A percentile compares a stretch with the other conserved stretches of the same genome.
phyloP scores from a whole-genome alignment of 2,797 vertebrate species.

The Telmatherina bonti region DNA sequence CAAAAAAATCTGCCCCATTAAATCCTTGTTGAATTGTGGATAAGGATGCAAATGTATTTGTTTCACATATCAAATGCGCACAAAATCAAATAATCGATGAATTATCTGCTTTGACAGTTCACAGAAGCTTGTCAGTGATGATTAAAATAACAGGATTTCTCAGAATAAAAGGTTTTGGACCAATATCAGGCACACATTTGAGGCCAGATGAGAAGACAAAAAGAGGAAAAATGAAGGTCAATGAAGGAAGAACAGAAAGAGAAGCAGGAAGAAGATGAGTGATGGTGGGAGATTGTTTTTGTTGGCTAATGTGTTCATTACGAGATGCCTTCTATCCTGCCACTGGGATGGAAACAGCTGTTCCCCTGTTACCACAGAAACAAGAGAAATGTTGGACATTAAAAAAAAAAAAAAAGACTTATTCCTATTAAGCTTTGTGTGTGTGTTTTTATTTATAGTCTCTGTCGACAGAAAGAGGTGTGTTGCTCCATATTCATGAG shows the following conservation, averaged over 20 bases:
- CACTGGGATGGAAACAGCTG: constrained; percentile 71
- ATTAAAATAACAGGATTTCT: background rate
- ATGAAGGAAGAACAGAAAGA: constrained; percentile 16
- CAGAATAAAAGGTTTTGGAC: constrained; percentile 18
- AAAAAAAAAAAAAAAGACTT: constrained; percentile 77
- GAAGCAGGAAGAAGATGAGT: constrained; percentile 18
- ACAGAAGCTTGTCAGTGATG: background rate
- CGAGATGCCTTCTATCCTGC: constrained; percentile 74
- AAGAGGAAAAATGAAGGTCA: background rate
- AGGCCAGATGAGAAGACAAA: constrained; percentile 9
- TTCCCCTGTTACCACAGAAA: constrained; percentile 76
- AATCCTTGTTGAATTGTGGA: too few species aligned
- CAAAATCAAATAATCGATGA: background rate
- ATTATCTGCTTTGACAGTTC: background rate
- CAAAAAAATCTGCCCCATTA: too few species aligned
- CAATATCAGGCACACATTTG: constrained; percentile 7
- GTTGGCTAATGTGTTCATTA: constrained; percentile 79
- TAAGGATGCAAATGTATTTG: too few species aligned
- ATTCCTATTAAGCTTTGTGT: constrained; percentile 70
- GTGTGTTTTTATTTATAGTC: constrained; percentile 36
- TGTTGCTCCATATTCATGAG: constrained; percentile 46
- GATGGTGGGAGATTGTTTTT: constrained; percentile 65
- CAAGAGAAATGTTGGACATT: constrained; percentile 82
- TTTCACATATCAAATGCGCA: constrained; percentile 5
- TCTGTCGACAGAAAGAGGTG: constrained; percentile 15